Conservation (phyloP, 2,888 invertebrate genomes). For the Cephus pygmeus region DNA sequence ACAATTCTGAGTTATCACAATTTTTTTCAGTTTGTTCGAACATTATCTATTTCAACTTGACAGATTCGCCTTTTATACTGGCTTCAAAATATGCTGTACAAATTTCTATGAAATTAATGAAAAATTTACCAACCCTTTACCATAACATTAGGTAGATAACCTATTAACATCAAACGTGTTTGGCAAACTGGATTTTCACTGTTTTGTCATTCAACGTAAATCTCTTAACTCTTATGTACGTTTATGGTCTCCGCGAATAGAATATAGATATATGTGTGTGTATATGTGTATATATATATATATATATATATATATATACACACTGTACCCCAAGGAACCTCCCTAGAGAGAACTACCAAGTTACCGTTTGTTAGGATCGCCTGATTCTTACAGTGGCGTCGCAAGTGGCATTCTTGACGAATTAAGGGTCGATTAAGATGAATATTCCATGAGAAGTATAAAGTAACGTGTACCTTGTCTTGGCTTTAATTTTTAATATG, state of each 20-base stretch:
- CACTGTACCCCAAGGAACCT: neutral
- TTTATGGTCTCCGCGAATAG: neutral
- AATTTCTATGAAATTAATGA: neutral
- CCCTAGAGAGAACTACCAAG: slow-evolving; percentile 5
- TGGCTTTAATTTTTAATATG: neutral
- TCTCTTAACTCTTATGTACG: neutral
- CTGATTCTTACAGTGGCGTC: slow-evolving; percentile 35
- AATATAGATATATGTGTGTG: slow-evolving; percentile 7
- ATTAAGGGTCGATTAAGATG: neutral
- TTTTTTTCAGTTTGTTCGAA: neutral
- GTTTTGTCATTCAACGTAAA: neutral
- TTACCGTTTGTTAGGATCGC: slow-evolving; percentile 21
- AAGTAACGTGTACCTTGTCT: neutral
- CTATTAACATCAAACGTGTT: neutral
- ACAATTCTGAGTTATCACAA: neutral
- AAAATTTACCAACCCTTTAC: neutral
- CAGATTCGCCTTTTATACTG: neutral
- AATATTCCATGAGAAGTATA: neutral
- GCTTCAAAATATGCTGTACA: neutral
- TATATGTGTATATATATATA: slow-evolving; percentile 17
- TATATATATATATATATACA: slow-evolving; percentile 6
- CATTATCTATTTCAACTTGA: neutral
- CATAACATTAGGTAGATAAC: neutral
- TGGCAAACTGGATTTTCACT: neutral
- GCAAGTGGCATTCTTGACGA: neutral